These are phyloP conservation scores for Meteorus colon DNA, from an alignment of 2,888 invertebrate genomes.

Conservation along the genomic window DNA sequence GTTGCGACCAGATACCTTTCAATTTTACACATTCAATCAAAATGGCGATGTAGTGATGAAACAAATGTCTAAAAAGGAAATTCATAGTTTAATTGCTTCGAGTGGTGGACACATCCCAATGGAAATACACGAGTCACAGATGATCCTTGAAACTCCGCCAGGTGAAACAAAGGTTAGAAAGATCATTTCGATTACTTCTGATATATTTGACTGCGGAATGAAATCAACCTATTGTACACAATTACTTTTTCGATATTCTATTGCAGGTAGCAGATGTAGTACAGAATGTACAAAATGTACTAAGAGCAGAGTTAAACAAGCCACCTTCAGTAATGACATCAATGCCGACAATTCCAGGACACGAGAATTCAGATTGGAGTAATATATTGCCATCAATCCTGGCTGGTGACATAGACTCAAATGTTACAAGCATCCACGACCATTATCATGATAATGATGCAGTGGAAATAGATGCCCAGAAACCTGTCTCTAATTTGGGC, in stretches of 20 bases:
- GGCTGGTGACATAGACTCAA: constrained; percentile 79
- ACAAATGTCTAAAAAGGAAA: constrained; percentile 89
- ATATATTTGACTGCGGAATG: background rate
- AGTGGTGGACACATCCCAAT: constrained; percentile 77
- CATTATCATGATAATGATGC: constrained; percentile 38
- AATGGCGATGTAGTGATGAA: constrained; percentile 87
- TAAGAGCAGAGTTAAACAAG: constrained; percentile 84
- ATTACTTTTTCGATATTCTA: too few species aligned
- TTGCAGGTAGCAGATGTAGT: constrained; percentile 83
- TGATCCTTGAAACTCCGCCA: constrained; percentile 56
- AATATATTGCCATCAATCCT: constrained; percentile 87
- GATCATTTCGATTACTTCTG: background rate
- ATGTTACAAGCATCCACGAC: constrained; percentile 74
- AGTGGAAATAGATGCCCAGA: background rate
- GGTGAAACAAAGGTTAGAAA: constrained; percentile 63
- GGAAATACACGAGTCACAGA: constrained; percentile 64
- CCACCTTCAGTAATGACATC: constrained; percentile 62
- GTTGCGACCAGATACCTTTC: constrained; percentile 87
- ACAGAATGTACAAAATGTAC: constrained; percentile 86
- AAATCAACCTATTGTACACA: too few species aligned
- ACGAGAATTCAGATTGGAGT: constrained; percentile 78
- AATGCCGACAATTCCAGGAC: constrained; percentile 68
- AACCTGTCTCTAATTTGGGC: background rate
- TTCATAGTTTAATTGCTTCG: constrained; percentile 88
- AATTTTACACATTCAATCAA: constrained; percentile 91